Base-by-base conservation (phyloP, 2,113 vertebrate species). In the Euleptes europaea region DNA sequence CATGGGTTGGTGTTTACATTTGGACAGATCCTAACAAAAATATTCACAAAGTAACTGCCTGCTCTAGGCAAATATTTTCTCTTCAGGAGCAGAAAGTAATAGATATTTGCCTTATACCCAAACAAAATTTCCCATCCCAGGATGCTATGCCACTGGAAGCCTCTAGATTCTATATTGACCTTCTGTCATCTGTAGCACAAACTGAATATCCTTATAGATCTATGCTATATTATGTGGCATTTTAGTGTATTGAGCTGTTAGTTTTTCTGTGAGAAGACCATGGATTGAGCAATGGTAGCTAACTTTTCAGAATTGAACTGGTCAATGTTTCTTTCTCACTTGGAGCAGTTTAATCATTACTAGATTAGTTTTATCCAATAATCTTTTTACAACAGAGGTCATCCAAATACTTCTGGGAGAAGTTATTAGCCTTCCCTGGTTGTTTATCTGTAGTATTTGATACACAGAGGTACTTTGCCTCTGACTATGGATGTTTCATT, bases 181-280 rank as follows among this genome's bases (percentile, higher is more conserved):
- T 49, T 40, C 42, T 85, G 44, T 57, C 74, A 74, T 73, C 44
- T 47, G 44, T 47, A 47, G 42, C 71, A 83, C 2, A 33, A 82
- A 81, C 63, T 2, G 44, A 54, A 11, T 88, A 67, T 38, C 21
- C 42, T 23, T 76, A 19, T 49, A 31, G 35, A 42, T 57, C 69
- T 4, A 57, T 12, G 54, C 38, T n/a, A 9, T 31, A 71, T 0
- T 0, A 65, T 81, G 26, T 74, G 44, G 65, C 51, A 80, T 49
- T 23, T 89, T 80, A 76, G 77, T 82, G 81, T 88, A 89, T 81
- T 84, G 86, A 17, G 23, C 88, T 80, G 28, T 75, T 89, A 84
- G 83, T 88, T 77, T 80, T 88, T 21, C 17, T 13, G 28, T 84
- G 86, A 88, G 73, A 85, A n/a, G 69, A 31, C 66, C 54, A 15